phyloP scores from a whole-genome alignment of 92 coral and sea anemone genomes.

The Nematostella vectensis region DNA sequence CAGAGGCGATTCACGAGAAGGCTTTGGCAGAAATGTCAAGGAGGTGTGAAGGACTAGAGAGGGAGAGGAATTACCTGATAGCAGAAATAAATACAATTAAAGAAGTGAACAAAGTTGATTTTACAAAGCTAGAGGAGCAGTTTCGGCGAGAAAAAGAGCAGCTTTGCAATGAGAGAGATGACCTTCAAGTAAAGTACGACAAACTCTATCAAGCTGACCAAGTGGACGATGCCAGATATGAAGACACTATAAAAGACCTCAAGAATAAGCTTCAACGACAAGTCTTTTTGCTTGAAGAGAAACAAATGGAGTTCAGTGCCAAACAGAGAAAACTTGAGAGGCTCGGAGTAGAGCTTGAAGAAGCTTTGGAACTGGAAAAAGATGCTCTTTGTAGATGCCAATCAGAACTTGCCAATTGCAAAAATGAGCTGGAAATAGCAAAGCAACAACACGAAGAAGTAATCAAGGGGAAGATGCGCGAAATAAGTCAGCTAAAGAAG shows the following conservation, averaged over 20 bases:
- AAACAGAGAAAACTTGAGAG: not conserved
- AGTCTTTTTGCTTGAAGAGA: not conserved
- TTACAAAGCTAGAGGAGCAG: not conserved
- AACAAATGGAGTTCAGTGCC: not conserved
- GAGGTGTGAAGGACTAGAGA: not conserved
- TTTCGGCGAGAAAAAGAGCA: not conserved
- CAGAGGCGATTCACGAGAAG: not conserved
- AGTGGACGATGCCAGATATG: not conserved
- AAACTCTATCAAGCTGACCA: not conserved
- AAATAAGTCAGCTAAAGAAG: constrained; percentile 10
- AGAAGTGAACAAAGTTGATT: not conserved
- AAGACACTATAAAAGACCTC: not conserved
- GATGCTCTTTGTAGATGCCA: not conserved
- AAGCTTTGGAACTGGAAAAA: not conserved
- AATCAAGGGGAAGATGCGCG: constrained; percentile 5
- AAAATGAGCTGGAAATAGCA: constrained; percentile 8
- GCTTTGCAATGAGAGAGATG: not conserved
- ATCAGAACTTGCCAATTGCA: not conserved
- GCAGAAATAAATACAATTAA: not conserved
- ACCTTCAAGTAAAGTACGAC: not conserved
- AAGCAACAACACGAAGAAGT: constrained; percentile 1
- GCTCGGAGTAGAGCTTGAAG: not conserved
- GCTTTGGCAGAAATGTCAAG: not conserved
- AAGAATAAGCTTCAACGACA: not conserved
- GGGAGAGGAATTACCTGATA: not conserved